These are phyloP conservation scores for Pedicia rivosa DNA, from an alignment of 2,888 invertebrate genomes.

Conservation along the genomic window DNA sequence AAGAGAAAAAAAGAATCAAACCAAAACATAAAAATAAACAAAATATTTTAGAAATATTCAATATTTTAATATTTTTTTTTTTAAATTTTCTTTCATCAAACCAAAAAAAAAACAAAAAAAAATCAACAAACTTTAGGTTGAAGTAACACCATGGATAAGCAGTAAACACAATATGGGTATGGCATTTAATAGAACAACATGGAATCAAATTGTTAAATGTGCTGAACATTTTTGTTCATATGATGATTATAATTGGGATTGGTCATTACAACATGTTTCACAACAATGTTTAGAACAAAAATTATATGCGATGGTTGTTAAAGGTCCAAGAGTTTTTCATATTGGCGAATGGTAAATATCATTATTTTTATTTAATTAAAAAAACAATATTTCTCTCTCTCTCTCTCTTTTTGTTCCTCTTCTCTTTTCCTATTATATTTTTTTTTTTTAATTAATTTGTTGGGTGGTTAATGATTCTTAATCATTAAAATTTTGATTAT, in stretches of 20 bases:
- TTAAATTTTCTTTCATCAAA: too few species aligned
- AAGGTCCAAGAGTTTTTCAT: slow-evolving; percentile 92
- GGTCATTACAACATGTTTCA: slow-evolving; percentile 84
- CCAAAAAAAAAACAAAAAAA: slow-evolving; percentile 1
- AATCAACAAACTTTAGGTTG: slow-evolving; percentile 41
- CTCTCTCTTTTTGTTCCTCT: background rate
- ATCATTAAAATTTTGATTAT: too few species aligned
- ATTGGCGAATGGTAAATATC: slow-evolving; percentile 87
- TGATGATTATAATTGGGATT: slow-evolving; percentile 99
- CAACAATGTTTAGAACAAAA: slow-evolving; percentile 63
- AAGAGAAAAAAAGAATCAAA: too few species aligned
- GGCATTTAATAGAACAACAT: slow-evolving; percentile 79
- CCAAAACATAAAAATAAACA: too few species aligned
- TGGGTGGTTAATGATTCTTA: too few species aligned
- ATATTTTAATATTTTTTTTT: too few species aligned
- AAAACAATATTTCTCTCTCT: background rate
- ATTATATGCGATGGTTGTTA: slow-evolving; percentile 74
- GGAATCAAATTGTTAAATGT: slow-evolving; percentile 68
- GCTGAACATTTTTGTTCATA: slow-evolving; percentile 82
- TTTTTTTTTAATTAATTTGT: too few species aligned
- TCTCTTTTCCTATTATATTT: background rate
- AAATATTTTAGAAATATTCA: too few species aligned
- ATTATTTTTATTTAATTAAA: too few species aligned
- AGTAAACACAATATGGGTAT: slow-evolving; percentile 99
- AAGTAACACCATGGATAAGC: slow-evolving; percentile 87